Evolutionary conservation across 2,113 vertebrate species (phyloP).

Genomic region (Asarcornis scutulata): DNA sequence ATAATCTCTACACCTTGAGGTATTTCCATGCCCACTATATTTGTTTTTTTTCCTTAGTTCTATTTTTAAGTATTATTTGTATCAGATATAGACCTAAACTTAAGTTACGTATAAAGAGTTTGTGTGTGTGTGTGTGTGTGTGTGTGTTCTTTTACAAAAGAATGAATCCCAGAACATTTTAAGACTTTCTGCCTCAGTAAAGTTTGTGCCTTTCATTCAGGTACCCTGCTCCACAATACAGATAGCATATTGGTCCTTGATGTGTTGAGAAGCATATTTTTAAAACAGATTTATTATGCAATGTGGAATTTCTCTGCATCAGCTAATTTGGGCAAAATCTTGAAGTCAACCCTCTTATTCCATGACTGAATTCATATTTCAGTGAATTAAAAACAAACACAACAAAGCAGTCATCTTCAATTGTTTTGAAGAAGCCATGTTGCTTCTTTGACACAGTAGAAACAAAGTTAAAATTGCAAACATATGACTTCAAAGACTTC

Average conservation of each 20-base stretch:
- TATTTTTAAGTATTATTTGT: background rate
- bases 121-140: background rate
- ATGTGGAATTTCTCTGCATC: background rate
- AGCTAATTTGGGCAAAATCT: background rate
- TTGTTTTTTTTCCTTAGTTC: background rate
- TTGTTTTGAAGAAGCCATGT: background rate
- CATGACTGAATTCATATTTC: rapidly evolving
- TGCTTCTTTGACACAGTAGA: background rate
- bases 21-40: background rate
- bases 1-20: background rate
- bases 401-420: background rate
- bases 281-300: background rate
- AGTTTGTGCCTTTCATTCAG: background rate
- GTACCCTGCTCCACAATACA: background rate
- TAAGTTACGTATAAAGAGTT: background rate
- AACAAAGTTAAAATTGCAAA: background rate
- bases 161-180: background rate
- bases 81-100: background rate
- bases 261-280: background rate
- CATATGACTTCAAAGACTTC: background rate
- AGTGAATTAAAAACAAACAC: background rate
- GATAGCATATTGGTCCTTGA: background rate
- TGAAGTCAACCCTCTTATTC: background rate
- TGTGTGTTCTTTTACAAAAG: background rate
- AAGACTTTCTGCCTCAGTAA: background rate